Percentiles rank a stretch among this genome's conserved stretches.
Conservation (phyloP, 1,140 invertebrate genomes). For the Mercenaria mercenaria region DNA sequence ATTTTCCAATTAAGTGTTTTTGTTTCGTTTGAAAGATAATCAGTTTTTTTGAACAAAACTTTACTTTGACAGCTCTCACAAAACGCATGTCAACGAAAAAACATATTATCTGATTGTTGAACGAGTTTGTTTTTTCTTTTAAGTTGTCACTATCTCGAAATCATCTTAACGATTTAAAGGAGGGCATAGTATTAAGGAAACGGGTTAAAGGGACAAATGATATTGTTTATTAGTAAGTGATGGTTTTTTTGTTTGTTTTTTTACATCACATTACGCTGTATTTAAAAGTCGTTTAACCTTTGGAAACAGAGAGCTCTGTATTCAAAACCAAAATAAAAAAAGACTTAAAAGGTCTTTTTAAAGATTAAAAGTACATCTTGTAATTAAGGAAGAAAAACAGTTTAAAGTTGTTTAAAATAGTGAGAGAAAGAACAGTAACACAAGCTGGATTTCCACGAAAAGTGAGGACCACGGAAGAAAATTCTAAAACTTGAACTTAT, state of each 20-base stretch:
- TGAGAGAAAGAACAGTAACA: too few species aligned
- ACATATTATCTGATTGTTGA: not conserved
- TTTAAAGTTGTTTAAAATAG: too few species aligned
- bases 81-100: conserved; percentile 31
- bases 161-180: not conserved
- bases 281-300: conserved; percentile 21
- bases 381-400: too few species aligned
- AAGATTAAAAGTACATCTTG: too few species aligned
- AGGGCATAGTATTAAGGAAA: not conserved
- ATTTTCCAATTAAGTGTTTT: conserved; percentile 39
- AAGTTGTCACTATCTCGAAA: not conserved
- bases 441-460: too few species aligned
- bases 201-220: not conserved
- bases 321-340: not conserved
- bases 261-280: not conserved
- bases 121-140: conserved; percentile 14
- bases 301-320: not conserved
- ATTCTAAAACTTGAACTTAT: too few species aligned
- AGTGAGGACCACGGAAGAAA: too few species aligned
- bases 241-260: not conserved
- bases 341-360: not conserved
- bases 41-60: not conserved
- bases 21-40: conserved; percentile 23
- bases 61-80: conserved; percentile 16
- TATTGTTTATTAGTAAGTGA: not conserved